Conservation (phyloP, 2,113 vertebrate species). For the Peromyscus maniculatus region DNA sequence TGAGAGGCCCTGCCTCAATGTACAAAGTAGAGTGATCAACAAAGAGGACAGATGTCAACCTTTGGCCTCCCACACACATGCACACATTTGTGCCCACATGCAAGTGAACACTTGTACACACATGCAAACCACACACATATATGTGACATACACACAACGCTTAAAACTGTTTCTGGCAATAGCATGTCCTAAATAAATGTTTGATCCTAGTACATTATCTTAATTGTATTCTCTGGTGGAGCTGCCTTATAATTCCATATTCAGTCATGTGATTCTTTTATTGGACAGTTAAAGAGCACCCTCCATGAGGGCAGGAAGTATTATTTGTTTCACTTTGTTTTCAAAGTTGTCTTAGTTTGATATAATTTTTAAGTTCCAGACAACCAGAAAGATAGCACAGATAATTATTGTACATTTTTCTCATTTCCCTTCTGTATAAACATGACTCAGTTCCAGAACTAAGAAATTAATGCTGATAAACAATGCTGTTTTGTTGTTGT, state of each 20-base stretch:
- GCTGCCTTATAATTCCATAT: neutral
- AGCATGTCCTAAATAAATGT: constrained; percentile 24
- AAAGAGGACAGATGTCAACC: neutral
- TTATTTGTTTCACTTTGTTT: neutral
- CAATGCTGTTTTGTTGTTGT: neutral
- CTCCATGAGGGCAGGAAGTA: neutral
- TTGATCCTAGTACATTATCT: neutral
- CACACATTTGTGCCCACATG: neutral
- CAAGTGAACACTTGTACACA: neutral
- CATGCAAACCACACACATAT: neutral
- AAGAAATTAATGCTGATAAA: neutral
- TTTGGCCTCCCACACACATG: neutral
- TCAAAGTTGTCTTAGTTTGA: neutral
- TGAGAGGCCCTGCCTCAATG: neutral
- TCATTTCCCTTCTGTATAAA: neutral
- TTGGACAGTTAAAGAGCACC: neutral
- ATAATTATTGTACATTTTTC: neutral
- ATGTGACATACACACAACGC: neutral
- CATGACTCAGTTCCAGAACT: neutral
- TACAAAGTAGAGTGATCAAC: no score
- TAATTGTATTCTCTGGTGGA: neutral
- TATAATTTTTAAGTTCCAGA: constrained; percentile 21
- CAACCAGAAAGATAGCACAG: neutral
- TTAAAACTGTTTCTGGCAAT: neutral
- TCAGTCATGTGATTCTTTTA: neutral